Evolutionary conservation across 2,113 vertebrate species (phyloP).

Genomic region (Piliocolobus tephrosceles): DNA sequence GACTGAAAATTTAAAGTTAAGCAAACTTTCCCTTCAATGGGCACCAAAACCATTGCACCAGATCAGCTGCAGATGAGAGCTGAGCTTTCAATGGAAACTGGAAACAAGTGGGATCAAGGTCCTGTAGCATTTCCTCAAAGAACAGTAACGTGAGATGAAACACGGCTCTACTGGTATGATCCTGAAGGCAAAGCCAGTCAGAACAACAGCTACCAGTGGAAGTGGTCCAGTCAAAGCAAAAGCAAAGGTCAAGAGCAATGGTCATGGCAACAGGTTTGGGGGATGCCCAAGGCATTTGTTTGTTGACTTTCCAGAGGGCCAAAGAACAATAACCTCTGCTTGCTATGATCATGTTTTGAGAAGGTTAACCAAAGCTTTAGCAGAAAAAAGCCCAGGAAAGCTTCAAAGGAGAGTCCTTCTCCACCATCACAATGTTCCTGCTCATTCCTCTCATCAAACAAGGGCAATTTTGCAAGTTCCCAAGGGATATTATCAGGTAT

Average conservation of each 20-base stretch:
- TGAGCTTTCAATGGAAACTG: not conserved
- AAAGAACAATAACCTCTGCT: not conserved
- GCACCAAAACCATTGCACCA: not conserved
- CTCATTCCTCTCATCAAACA: not conserved
- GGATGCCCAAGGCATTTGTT: not conserved
- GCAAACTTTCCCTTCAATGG: not conserved
- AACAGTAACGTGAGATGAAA: not conserved
- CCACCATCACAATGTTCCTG: not conserved
- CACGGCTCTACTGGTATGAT: not conserved
- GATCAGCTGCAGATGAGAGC: not conserved
- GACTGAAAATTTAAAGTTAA: not conserved
- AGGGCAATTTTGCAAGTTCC: not conserved
- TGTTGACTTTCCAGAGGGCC: not conserved
- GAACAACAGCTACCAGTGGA: not conserved
- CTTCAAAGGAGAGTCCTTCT: not conserved
- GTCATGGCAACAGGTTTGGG: not conserved
- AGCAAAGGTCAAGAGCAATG: not conserved
- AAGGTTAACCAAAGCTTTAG: not conserved
- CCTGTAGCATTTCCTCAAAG: not conserved
- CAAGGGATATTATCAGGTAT: not conserved
- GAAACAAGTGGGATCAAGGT: not conserved
- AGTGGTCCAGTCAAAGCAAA: not conserved
- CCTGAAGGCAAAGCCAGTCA: not conserved
- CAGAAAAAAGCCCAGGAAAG: not conserved
- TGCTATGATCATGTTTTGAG: not conserved